phyloP scores from a whole-genome alignment of 2,888 invertebrate species.

The Acronicta alni region DNA sequence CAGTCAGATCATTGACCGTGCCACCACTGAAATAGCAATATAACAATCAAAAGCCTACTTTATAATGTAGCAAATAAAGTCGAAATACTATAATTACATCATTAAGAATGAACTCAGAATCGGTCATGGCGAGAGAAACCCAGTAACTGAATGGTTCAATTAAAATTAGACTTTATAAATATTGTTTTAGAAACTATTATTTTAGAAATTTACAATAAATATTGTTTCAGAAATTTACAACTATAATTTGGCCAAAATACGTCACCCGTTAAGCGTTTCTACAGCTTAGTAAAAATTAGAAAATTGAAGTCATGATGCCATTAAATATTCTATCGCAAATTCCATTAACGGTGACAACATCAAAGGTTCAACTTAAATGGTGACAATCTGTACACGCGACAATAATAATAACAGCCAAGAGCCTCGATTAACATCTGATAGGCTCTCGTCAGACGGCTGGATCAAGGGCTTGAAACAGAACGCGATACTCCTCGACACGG shows the following conservation, averaged over 20 bases:
- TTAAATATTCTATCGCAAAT: too few relatives aligned
- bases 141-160: conserved; percentile 2
- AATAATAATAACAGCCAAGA: too few relatives aligned
- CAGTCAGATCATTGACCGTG: conserved; percentile 39
- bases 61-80: conserved; percentile 12
- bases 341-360: too few relatives aligned
- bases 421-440: too few relatives aligned
- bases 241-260: too few relatives aligned
- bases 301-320: background rate
- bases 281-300: background rate
- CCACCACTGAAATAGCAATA: conserved; percentile 14
- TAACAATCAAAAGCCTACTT: conserved; percentile 10
- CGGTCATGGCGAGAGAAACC: conserved; percentile 36
- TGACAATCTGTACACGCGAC: background rate
- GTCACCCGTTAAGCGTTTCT: too few relatives aligned
- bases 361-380: background rate
- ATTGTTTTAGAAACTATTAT: conserved; percentile 5
- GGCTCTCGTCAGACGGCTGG: too few relatives aligned
- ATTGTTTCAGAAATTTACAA: too few relatives aligned
- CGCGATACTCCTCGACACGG: too few relatives aligned
- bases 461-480: too few relatives aligned
- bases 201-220: too few relatives aligned
- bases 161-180: conserved; percentile 16
- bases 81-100: background rate
- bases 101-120: conserved; percentile 29